These are phyloP conservation scores for Gymnocypris eckloni DNA, from an alignment of 2,797 vertebrate genomes.

Conservation along the genomic window DNA sequence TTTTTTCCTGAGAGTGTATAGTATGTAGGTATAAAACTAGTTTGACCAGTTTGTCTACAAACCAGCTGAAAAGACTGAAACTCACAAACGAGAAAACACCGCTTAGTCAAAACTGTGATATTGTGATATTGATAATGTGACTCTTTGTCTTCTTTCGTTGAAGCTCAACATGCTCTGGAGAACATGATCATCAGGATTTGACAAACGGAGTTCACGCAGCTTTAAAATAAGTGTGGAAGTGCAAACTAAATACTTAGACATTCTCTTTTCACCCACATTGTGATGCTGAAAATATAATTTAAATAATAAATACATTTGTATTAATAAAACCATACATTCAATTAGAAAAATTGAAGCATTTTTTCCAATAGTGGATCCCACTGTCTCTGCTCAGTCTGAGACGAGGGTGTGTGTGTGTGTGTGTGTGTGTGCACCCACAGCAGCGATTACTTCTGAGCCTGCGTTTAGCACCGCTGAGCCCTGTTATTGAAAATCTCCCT, in stretches of 20 bases:
- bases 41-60: constrained; percentile 27
- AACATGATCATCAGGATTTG: not conserved
- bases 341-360: not conserved
- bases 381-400: not conserved
- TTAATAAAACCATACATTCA: not conserved
- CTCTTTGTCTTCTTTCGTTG: not conserved
- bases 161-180: too few species aligned
- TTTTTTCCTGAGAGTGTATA: not conserved
- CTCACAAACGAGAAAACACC: not conserved
- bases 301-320: not conserved
- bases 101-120: not conserved
- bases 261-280: not conserved
- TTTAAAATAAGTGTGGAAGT: not conserved
- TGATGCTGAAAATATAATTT: not conserved
- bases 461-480: constrained; percentile 41
- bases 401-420: not conserved
- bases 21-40: not conserved
- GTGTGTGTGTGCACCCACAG: not conserved
- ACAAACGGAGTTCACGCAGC: not conserved
- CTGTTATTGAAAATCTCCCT: constrained; percentile 44
- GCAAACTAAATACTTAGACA: not conserved
- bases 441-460: constrained; percentile 31
- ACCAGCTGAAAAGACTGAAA: constrained; percentile 33
- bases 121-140: not conserved
- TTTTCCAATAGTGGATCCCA: not conserved